These are phyloP conservation scores for Eulacestoma nigropectus DNA, from an alignment of 2,113 vertebrate genomes.

Conservation along the genomic window DNA sequence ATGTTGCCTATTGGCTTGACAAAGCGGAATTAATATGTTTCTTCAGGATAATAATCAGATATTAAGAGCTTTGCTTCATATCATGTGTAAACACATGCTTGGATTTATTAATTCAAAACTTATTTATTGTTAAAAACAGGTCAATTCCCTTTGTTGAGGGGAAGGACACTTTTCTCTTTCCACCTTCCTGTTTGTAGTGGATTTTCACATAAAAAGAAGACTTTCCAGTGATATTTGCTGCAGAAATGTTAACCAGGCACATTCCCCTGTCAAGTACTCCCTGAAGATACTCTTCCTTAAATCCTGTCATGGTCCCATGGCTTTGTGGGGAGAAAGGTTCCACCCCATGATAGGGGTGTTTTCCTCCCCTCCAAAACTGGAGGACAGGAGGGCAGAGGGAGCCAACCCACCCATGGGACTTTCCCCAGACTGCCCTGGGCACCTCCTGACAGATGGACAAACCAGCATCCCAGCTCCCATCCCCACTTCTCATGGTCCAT, in stretches of 20 bases:
- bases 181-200: not conserved
- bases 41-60: not conserved
- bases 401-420: rapidly evolving
- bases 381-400: not conserved
- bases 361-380: not conserved
- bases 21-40: not conserved
- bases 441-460: not conserved
- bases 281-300: rapidly evolving
- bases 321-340: not conserved
- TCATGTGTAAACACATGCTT: not conserved
- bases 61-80: not conserved
- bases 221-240: not conserved
- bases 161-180: not conserved
- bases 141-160: not conserved
- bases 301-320: not conserved
- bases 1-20: not conserved
- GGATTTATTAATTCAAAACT: not conserved
- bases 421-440: not conserved
- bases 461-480: not conserved
- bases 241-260: not conserved
- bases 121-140: not conserved
- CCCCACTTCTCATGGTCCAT: not conserved
- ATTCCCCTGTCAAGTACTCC: not conserved
- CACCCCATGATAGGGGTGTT: not conserved
- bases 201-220: not conserved